Conservation (phyloP, 2,888 invertebrate genomes). For the Patella depressa region DNA sequence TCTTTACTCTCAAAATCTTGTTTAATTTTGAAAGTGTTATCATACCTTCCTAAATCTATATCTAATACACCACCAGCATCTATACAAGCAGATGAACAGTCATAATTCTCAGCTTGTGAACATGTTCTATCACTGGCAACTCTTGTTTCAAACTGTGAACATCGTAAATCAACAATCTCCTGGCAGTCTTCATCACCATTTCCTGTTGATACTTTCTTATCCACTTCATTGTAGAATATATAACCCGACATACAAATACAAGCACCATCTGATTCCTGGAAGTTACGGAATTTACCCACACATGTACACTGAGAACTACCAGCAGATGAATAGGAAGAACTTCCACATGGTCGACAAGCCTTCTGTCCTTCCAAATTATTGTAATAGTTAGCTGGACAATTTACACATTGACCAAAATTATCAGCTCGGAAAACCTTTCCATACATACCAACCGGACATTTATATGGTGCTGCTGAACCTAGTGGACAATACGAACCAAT, state of each 20-base stretch:
- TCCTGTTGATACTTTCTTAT: constrained; percentile 36
- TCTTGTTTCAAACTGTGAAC: constrained; percentile 49
- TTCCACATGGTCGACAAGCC: constrained; percentile 63
- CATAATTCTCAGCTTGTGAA: constrained; percentile 41
- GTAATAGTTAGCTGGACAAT: constrained; percentile 57
- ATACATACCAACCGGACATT: constrained; percentile 61
- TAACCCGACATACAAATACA: constrained; percentile 63
- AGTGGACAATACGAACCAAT: constrained; percentile 61
- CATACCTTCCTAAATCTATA: constrained; percentile 45
- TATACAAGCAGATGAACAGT: constrained; percentile 52
- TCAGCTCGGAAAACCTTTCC: constrained; percentile 46
- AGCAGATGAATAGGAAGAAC: constrained; percentile 45
- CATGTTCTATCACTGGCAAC: constrained; percentile 50
- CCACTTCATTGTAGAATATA: constrained; percentile 61
- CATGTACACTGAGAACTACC: constrained; percentile 59
- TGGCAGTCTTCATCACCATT: constrained; percentile 62
- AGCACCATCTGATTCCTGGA: constrained; percentile 58
- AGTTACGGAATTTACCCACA: constrained; percentile 58
- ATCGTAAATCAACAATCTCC: constrained; percentile 54
- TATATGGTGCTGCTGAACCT: constrained; percentile 45
- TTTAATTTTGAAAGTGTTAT: neutral
- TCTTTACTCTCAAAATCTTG: no score
- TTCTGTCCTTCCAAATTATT: constrained; percentile 52
- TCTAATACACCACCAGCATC: constrained; percentile 39
- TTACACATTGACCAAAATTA: constrained; percentile 49